Evolutionary conservation across 2,888 invertebrate genomes (phyloP), one percentile per base, ranked within the genome.

Genomic region (Urechis unicinctus): DNA sequence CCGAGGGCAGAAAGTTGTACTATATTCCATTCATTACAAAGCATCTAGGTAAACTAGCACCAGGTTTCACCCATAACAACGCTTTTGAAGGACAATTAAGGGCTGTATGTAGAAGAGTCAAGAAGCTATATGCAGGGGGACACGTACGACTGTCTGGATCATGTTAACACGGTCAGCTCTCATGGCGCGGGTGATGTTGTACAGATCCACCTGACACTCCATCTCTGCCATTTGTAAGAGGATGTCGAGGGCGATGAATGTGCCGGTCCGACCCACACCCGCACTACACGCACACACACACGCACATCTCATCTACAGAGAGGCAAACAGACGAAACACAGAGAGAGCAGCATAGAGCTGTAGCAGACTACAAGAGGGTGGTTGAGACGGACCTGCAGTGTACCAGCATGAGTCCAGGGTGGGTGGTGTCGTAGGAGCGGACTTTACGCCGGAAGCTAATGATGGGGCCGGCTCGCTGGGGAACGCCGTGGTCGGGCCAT

Each of bases 391-490:
- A 64, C 64, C 63, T 64, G 65, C 65, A 65, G 58, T 65, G 65
- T n/a, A 64, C 58, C 9, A 62, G 28, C 21, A 64, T 53, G 43
- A 56, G 26, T n/a, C 63, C 64, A 1, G 57, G 58, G 47, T 62
- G 59, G 3, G 59, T 51, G 26, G 57, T 53, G 56, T 75, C 75
- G 57, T 70, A 71, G 21, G 68, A 64, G 50, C 74, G 62, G 26
- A 76, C 72, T 58, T 74, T 74, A 53, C 74, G 70, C 30, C 74
- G 55, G 55, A 76, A 69, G 29, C 70, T 61, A 26, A 76, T 63
- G 54, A 76, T 61, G 2, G 75, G 74, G 53, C 71, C 67, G n/a
- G 71, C 70, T 31, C 61, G 42, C 28, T 52, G 56, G 26, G 63
- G 65, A 4, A 65, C 63, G 13, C 65, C 65, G 44, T 65, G 65